phyloP scores from a whole-genome alignment of 2,113 vertebrate genomes.

The Mormoops blainvillei region DNA sequence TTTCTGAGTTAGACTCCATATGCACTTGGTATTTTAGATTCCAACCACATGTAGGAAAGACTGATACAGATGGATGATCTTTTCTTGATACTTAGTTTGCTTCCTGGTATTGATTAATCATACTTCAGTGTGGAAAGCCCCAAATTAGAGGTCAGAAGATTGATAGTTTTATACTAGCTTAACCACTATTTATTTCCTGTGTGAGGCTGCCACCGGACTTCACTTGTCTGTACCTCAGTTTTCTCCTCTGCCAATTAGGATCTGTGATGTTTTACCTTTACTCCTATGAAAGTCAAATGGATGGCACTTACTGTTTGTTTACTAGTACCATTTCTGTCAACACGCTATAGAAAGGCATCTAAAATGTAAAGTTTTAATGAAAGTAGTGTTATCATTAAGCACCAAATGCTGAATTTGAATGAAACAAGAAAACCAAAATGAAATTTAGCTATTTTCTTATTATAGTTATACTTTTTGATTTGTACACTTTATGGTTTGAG shows the following conservation, averaged over 20 bases:
- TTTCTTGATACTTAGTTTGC: constrained; percentile 17
- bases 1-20: background rate
- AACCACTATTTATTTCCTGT: constrained; percentile 29
- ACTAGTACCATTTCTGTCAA: background rate
- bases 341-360: background rate
- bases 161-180: constrained; percentile 26
- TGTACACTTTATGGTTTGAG: background rate
- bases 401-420: background rate
- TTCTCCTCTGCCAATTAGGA: background rate
- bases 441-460: background rate
- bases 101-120: constrained; percentile 55
- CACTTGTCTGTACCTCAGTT: background rate
- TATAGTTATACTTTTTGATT: background rate
- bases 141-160: constrained; percentile 34
- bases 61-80: constrained; percentile 23
- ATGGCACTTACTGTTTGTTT: background rate
- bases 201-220: background rate
- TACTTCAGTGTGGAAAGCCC: background rate
- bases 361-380: background rate
- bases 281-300: background rate
- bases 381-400: background rate
- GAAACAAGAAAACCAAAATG: background rate
- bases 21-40: background rate
- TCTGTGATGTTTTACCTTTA: background rate
- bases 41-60: constrained; percentile 5